Base-by-base conservation (phyloP, 2,888 invertebrate species). In the Orthosia incerta region DNA sequence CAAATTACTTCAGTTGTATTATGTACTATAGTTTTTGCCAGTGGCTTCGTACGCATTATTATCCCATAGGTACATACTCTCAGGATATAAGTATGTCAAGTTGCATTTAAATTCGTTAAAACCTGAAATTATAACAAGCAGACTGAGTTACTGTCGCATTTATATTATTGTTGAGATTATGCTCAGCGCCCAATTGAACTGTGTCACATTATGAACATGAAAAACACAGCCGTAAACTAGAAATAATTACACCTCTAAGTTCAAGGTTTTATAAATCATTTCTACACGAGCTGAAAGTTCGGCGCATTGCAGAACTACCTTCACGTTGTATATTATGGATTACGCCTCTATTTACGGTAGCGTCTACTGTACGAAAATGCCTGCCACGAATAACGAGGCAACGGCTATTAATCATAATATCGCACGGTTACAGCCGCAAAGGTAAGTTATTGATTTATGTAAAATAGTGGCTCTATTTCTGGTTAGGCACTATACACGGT, bases 241-340 rank as follows among this genome's bases (percentile, higher is more conserved):
- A n/a, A n/a, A n/a, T n/a, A n/a, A n/a, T n/a, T n/a, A 3, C 39
- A 31, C 45, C 13, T 31, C 15, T 48, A 23, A 57, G 53, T 69
- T 71, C 79, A 79, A 81, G 82, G 79, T 55, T 65, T 11, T n/a
- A 53, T 16, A n/a, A 39, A 64, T 48, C 18, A 23, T 62, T 60
- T 64, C 9, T 12, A 53, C n/a, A 12, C 55, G 3, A 7, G 31
- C 51, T 61, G 48, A 45, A 39, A 62, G 53, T 82, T 76, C 71
- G 45, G 80, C 79, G 79, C 80, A 80, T 39, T 82, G 80, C 80
- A 77, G 80, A 77, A 18, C 60, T 57, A 15, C 23, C 31, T 23
- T 12, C 18, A n/a, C 13, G 16, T 56, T 48, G 45, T 31, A 48
- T 59, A 45, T 45, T 45, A 45, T 9, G 45, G 39, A 39, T 39